Conservation (phyloP, 2,888 invertebrate species). For the Alitta virens region DNA sequence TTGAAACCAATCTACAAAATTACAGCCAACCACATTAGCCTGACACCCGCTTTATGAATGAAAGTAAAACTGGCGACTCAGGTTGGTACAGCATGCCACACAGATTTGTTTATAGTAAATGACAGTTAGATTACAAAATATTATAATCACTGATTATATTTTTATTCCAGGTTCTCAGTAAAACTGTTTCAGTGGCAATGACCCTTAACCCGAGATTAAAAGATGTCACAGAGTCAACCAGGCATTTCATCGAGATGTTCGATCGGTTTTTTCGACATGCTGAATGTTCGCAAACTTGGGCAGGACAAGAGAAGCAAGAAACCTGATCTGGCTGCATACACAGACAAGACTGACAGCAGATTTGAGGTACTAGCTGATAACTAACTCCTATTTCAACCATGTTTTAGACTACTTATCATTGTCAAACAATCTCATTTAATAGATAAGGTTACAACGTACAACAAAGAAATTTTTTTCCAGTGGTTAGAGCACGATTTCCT, state of each 20-base stretch:
- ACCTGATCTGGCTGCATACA: no score
- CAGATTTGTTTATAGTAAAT: not conserved
- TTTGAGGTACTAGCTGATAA: no score
- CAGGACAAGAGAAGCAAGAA: no score
- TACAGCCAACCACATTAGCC: not conserved
- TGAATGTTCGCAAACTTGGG: not conserved
- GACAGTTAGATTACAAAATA: not conserved
- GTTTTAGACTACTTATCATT: no score
- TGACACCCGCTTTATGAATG: not conserved
- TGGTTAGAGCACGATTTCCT: not conserved
- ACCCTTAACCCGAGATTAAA: not conserved
- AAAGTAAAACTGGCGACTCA: not conserved
- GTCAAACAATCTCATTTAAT: no score
- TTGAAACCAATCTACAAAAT: not conserved
- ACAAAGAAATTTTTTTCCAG: not conserved
- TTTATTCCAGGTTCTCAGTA: not conserved
- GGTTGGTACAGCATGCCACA: not conserved
- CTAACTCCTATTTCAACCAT: no score
- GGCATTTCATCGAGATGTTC: not conserved
- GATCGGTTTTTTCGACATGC: not conserved
- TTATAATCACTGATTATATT: not conserved
- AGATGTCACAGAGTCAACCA: not conserved
- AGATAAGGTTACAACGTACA: no score
- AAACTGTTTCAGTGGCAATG: not conserved
- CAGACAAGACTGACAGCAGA: no score